phyloP scores from a whole-genome alignment of 1,140 invertebrate genomes.

The Tyrophagus putrescentiae region DNA sequence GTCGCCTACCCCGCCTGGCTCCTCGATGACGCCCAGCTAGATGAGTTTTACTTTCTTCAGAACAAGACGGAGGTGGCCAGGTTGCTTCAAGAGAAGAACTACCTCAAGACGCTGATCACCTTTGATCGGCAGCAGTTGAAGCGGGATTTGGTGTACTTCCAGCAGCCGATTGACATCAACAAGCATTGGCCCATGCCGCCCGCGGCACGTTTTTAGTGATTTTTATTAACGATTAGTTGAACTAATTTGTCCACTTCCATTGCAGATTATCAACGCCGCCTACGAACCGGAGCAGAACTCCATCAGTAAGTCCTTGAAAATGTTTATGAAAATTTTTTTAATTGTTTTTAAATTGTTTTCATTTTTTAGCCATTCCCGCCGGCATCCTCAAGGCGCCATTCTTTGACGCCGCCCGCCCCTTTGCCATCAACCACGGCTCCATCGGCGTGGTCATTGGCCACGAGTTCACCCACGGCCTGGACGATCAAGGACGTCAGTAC shows the following conservation, averaged over 20 bases:
- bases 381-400: constrained; percentile 40
- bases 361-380: constrained; percentile 35
- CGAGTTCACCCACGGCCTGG: constrained; percentile 40
- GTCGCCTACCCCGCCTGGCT: constrained; percentile 37
- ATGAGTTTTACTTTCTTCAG: constrained; percentile 39
- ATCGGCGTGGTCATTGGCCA: constrained; percentile 35
- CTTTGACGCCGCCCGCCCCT: constrained; percentile 36
- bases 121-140: background rate
- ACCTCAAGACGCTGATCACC: background rate
- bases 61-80: no score
- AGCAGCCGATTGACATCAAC: background rate
- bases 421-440: constrained; percentile 43
- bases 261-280: constrained; percentile 43
- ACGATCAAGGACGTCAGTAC: constrained; percentile 52
- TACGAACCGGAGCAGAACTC: constrained; percentile 39
- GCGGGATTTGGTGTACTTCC: background rate
- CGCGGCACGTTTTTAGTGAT: constrained; percentile 50
- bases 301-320: constrained; percentile 29
- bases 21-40: constrained; percentile 32
- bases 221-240: constrained; percentile 52
- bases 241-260: no score
- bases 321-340: constrained; percentile 47
- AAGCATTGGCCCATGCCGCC: background rate
- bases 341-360: constrained; percentile 41
- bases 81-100: no score